A percentile compares a stretch with the other conserved stretches of the same genome.
phyloP scores from a whole-genome alignment of 2,888 invertebrate genomes.

The Globia sparganii region DNA sequence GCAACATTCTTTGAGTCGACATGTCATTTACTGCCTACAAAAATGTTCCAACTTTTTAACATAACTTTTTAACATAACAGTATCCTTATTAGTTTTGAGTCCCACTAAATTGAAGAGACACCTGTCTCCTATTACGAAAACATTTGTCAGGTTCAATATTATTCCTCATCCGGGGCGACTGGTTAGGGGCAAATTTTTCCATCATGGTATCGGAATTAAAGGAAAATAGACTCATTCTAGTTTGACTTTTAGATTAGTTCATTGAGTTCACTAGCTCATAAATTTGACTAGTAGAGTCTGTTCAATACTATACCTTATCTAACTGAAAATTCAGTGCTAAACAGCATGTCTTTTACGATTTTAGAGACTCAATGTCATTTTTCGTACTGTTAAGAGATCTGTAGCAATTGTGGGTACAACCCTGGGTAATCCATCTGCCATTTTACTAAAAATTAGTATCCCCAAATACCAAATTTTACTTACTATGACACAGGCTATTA shows the following conservation, averaged over 20 bases:
- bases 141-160: conserved; percentile 37
- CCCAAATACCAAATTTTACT: too few relatives aligned
- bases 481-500: too few relatives aligned
- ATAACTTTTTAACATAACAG: conserved; percentile 19
- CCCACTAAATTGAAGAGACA: conserved; percentile 14
- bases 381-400: not conserved
- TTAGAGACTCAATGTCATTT: not conserved
- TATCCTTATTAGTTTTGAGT: conserved; percentile 45
- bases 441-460: too few relatives aligned
- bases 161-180: conserved; percentile 17
- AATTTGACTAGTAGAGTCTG: not conserved
- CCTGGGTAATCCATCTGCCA: not conserved
- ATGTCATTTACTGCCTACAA: conserved; percentile 15
- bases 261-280: not conserved
- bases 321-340: not conserved
- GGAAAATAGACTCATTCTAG: conserved; percentile 35
- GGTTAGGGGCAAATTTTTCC: not conserved
- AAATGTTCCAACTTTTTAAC: conserved; percentile 17
- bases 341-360: not conserved
- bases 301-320: not conserved
- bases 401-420: not conserved
- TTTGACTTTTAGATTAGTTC: conserved; percentile 38
- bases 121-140: conserved; percentile 23
- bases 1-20: conserved; percentile 1
- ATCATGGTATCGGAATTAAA: conserved; percentile 41